Percentiles rank a stretch among this genome's conserved stretches.
Conservation (phyloP, 35 echinoderm and acorn worm genomes). For the Apostichopus parvimensis region DNA sequence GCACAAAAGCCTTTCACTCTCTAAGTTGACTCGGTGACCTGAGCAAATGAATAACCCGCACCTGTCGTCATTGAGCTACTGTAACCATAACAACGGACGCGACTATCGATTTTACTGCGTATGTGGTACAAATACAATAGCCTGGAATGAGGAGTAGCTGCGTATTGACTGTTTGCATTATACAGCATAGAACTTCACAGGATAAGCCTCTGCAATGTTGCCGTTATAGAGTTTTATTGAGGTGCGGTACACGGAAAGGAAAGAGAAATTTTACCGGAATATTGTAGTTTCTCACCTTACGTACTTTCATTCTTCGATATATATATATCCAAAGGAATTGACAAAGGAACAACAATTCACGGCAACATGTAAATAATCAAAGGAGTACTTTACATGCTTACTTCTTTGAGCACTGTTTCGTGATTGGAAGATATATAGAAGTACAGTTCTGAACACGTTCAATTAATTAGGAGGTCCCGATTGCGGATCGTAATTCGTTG, state of each 20-base stretch:
- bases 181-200: neutral
- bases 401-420: neutral
- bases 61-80: neutral
- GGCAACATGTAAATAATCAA: no score
- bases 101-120: neutral
- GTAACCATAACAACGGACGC: constrained; percentile 6
- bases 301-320: no score
- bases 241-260: no score
- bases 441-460: neutral
- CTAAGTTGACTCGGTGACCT: no score
- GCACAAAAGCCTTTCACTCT: no score
- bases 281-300: no score
- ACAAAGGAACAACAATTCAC: no score
- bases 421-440: neutral
- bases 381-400: neutral
- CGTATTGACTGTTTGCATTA: neutral
- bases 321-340: no score
- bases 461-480: neutral
- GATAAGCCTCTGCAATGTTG: no score
- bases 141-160: neutral
- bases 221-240: no score
- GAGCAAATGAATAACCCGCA: no score
- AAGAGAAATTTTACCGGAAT: no score
- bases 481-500: neutral
- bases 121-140: neutral